phyloP scores from a whole-genome alignment of 2,113 vertebrate species.

The Psittacara wagleri region DNA sequence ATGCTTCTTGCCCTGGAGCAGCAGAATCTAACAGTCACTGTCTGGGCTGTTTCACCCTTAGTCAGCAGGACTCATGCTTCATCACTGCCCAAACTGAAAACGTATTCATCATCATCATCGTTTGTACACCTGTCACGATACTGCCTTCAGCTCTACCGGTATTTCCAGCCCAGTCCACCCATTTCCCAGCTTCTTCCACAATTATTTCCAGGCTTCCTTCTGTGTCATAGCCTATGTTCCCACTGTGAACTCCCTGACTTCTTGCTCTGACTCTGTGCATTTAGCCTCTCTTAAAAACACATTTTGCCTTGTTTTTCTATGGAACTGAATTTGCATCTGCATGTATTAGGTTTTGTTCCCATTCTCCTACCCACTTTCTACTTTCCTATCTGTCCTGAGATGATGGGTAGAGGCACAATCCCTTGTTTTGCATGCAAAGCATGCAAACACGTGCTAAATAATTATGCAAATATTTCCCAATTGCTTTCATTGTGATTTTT shows the following conservation, averaged over 20 bases:
- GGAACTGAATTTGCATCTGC: neutral
- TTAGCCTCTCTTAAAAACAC: neutral
- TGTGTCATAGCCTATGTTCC: neutral
- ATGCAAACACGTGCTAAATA: neutral
- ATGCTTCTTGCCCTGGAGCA: neutral
- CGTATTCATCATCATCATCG: neutral
- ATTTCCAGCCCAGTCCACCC: slow-evolving; percentile 6
- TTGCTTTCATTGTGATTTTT: slow-evolving; percentile 40
- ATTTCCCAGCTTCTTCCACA: neutral
- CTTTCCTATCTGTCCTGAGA: neutral
- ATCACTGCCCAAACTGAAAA: neutral
- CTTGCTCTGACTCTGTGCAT: neutral
- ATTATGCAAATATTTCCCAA: neutral
- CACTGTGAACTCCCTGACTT: neutral
- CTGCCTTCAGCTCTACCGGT: neutral
- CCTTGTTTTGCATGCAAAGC: neutral
- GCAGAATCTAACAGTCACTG: neutral
- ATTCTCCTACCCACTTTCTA: neutral
- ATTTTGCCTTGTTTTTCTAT: neutral
- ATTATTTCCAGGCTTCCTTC: neutral
- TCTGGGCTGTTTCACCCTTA: neutral
- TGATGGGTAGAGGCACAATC: neutral
- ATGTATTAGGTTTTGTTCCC: neutral
- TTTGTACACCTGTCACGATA: neutral
- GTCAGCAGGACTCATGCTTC: slow-evolving; percentile 10